Base-by-base conservation (phyloP, 2,797 vertebrate species). In the Macropodus opercularis region DNA sequence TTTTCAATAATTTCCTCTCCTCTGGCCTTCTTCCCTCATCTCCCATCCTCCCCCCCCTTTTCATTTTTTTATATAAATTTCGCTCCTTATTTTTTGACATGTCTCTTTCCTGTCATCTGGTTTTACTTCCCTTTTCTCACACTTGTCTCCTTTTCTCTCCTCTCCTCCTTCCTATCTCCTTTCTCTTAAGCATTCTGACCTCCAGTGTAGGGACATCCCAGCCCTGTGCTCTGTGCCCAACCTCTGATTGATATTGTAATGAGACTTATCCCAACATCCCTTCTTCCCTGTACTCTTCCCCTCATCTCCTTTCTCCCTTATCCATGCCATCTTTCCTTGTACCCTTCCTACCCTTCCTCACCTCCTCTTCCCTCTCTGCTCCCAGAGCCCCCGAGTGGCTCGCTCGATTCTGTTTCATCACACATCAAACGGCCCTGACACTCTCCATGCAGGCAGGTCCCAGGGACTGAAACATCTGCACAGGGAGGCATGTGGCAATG, bases 381-480 rank as follows among this genome's bases (percentile, higher is more conserved):
- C 92, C 90, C 77, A 63, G 76, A 85, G 88, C 90, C 95, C 94
- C 95, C 69, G 91, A 92, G 94, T 91, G 95, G 95, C 94, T 95
- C 70, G 87, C 94, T 95, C 49, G 79, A 94, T 94, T 96, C 95
- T 87, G 95, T 98, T 98, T 98, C 94, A 98, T 98, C 96, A 92
- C 94, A 98, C 97, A 95, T 98, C 96, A 98, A 99, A 98, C 95
- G 70, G 93, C 91, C 92, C 92, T 72, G 90, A 92, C 81, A 92
- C 69, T 92, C 93, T 95, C 93, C 91, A 90, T 90, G 85, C 90
- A 89, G 89, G 85, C 92, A 69, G 93, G 94, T 94, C 94, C 93
- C 90, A 88, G 94, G 93, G 95, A 95, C 92, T 85, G 70, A 84
- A 97, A 95, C 96, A 98, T 96, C 96, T 97, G 97, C 91, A 93